These are phyloP conservation scores for Gambusia affinis DNA, from an alignment of 2,113 vertebrate genomes.

Conservation along the genomic window DNA sequence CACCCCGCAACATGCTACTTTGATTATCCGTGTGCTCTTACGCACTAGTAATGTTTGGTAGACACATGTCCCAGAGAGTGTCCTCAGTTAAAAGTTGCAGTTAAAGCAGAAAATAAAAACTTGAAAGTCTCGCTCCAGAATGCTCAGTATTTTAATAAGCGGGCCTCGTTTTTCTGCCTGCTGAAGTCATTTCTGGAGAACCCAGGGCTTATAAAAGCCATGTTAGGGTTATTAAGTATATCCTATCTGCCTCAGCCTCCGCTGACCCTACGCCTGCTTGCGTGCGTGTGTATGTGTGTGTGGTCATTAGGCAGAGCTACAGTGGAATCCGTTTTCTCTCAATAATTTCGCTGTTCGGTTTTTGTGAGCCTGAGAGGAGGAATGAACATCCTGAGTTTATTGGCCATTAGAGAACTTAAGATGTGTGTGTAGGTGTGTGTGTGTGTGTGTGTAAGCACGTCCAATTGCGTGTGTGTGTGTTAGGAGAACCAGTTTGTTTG, in stretches of 20 bases:
- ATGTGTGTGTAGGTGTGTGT: conserved; percentile 11
- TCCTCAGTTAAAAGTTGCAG: conserved; percentile 45
- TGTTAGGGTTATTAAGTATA: conserved; percentile 71
- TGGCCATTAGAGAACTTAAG: conserved; percentile 75
- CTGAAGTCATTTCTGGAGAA: conserved; percentile 60
- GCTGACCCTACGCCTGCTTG: conserved; percentile 53
- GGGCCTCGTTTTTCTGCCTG: conserved; percentile 65
- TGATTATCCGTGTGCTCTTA: too few species aligned
- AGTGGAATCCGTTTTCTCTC: conserved; percentile 71
- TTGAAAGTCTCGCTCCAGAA: conserved; percentile 68
- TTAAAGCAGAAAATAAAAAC: conserved; percentile 60
- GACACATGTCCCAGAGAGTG: conserved; percentile 4
- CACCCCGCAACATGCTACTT: neutral
- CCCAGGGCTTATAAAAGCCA: conserved; percentile 73
- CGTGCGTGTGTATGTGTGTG: conserved; percentile 33
- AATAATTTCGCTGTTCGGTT: conserved; percentile 72
- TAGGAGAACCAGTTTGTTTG: conserved; percentile 71
- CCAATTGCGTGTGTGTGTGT: conserved; percentile 27
- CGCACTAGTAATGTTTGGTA: neutral
- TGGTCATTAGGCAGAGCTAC: conserved; percentile 66
- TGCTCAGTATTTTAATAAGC: conserved; percentile 73
- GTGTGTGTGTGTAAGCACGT: conserved; percentile 24
- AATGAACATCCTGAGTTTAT: conserved; percentile 79
- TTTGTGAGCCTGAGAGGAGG: conserved; percentile 71
- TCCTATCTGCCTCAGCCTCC: conserved; percentile 65